Percentiles rank a stretch among this genome's conserved stretches.
These are phyloP conservation scores for Nemoura dubitans DNA, from an alignment of 2,888 invertebrate genomes.

Conservation along the genomic window DNA sequence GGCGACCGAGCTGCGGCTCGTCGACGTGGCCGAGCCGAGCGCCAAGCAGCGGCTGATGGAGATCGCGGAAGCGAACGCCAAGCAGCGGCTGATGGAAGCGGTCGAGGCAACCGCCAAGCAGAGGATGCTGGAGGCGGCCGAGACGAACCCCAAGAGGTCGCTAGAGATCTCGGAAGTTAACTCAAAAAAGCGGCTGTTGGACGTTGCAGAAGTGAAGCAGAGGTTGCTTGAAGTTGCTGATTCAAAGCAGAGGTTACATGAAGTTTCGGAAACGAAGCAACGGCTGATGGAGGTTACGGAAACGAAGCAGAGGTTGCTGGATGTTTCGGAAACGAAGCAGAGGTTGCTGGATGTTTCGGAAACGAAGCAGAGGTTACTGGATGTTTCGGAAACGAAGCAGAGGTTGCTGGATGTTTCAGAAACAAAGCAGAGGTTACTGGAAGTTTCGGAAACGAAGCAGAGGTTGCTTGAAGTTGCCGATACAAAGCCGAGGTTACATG, in stretches of 20 bases:
- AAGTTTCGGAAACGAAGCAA: neutral
- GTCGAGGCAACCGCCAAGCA: slow-evolving; percentile 69
- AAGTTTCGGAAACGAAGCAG: neutral
- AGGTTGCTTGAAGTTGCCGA: slow-evolving; percentile 60
- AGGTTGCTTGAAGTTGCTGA: no score
- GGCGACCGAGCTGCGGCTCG: neutral
- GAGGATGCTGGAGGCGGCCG: slow-evolving; percentile 63
- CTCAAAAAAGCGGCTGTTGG: neutral
- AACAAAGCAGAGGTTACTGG: neutral
- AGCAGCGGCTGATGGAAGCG: slow-evolving; percentile 65
- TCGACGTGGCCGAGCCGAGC: slow-evolving; percentile 61
- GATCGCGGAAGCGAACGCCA: slow-evolving; percentile 66
- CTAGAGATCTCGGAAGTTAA: slow-evolving; percentile 57
- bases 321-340: no score
- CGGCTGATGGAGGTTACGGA: neutral
- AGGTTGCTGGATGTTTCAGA: no score
- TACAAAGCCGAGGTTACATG: slow-evolving; percentile 65
- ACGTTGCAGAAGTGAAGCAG: slow-evolving; percentile 52
- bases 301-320: neutral
- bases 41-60: slow-evolving; percentile 68
- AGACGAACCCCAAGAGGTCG: slow-evolving; percentile 68
- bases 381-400: no score
- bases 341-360: no score
- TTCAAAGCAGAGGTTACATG: neutral
- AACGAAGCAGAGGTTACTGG: neutral